Evolutionary conservation across 2,797 vertebrate genomes (phyloP).

Genomic region (Danio choprae): DNA sequence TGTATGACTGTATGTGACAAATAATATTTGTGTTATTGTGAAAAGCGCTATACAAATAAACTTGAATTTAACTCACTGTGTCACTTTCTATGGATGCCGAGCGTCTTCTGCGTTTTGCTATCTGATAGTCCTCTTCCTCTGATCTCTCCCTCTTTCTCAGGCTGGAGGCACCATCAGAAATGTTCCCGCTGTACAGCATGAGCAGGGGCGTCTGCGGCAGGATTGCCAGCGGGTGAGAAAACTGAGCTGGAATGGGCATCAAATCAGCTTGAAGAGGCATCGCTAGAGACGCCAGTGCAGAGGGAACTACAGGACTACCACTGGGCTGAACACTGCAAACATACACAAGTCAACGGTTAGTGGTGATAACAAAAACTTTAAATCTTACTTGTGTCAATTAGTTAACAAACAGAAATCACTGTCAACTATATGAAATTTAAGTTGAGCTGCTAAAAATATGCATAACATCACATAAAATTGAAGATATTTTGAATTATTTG

Average conservation of each 20-base stretch:
- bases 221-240: slow-evolving; percentile 81
- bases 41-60: too few relatives aligned
- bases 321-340: slow-evolving; percentile 41
- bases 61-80: not conserved
- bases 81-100: not conserved
- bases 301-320: not conserved
- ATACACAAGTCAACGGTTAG: not conserved
- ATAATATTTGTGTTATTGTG: too few relatives aligned
- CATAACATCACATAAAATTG: too few relatives aligned
- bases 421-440: too few relatives aligned
- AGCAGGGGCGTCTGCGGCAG: slow-evolving; percentile 85
- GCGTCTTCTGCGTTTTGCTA: slow-evolving; percentile 55
- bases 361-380: too few relatives aligned
- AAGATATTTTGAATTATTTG: too few relatives aligned
- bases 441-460: too few relatives aligned
- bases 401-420: too few relatives aligned
- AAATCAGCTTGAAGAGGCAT: slow-evolving; percentile 65
- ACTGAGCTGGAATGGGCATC: slow-evolving; percentile 59
- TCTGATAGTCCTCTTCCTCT: slow-evolving; percentile 48
- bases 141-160: slow-evolving; percentile 48
- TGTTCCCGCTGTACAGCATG: slow-evolving; percentile 80
- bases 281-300: slow-evolving; percentile 62
- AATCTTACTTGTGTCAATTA: too few relatives aligned
- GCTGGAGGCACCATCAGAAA: not conserved
- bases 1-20: too few relatives aligned